Evolutionary conservation across 2,888 invertebrate species (phyloP), one percentile per base, ranked within the genome.

Genomic region (Euplexia lucipara): DNA sequence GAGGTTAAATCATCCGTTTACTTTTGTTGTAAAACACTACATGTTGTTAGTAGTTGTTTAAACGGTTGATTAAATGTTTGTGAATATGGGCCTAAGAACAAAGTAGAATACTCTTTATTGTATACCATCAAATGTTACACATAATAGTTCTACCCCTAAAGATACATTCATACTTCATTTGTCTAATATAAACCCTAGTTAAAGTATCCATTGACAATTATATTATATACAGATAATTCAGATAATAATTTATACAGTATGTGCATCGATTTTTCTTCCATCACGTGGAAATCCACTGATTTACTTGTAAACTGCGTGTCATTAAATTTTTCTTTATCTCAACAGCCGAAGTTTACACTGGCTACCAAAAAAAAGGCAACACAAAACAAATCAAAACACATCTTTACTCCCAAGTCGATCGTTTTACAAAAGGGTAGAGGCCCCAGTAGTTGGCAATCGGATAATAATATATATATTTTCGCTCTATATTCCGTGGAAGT

Each of bases 391-490:
- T 91, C 89, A 90, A 87, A 89, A 83, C 78, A 83, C 64, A 65
- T 60, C 16, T 58, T 75, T 83, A 90, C 86, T 90, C 92, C 93
- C 93, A 72, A 89, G 92, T 86, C 91, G 90, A 92, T 92, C 90
- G 91, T 93, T 89, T 70, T 72, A 78, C 87, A 86, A 85, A 89
- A 89, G 88, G 90, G 90, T 86, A 87, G 73, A 80, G 79, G 83
- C 81, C 71, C 79, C 60, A 39, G 84, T 84, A 87, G 84, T 86
- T 86, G 82, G 81, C 88, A 91, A 93, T 93, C 92, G 87, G 91
- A 92, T 91, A 88, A 91, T 91, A 92, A 94, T 93, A 91, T 89
- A 92, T 92, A 91, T 91, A 92, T 91, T 91, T 90, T 85, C 86
- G 83, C 83, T 81, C 84, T 86, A 81, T 82, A 81, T 81, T 79